These are phyloP conservation scores for Drosophila sturtevanti DNA, from an alignment of 1,140 invertebrate species.

Conservation along the genomic window DNA sequence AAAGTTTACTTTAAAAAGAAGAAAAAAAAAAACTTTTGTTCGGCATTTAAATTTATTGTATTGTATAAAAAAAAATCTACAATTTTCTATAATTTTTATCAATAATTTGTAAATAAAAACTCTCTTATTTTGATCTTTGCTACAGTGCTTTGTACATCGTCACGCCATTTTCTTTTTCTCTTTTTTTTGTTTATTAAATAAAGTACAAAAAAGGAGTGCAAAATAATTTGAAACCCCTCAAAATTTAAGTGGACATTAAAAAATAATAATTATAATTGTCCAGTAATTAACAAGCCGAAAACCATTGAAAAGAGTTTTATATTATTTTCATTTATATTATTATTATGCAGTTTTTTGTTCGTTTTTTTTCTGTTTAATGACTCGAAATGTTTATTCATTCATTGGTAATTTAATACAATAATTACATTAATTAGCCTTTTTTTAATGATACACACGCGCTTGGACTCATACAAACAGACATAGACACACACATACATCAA, in stretches of 20 bases:
- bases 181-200: too few relatives aligned
- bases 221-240: not conserved
- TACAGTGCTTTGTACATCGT: too few relatives aligned
- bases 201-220: not conserved
- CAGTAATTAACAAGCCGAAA: slow-evolving; percentile 42
- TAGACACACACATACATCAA: slow-evolving; percentile 35
- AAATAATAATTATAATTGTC: slow-evolving; percentile 31
- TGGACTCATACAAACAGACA: slow-evolving; percentile 8
- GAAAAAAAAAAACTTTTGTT: too few relatives aligned
- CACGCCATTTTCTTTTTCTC: too few relatives aligned
- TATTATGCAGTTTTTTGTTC: slow-evolving; percentile 7
- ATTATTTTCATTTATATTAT: slow-evolving; percentile 25
- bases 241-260: slow-evolving; percentile 32
- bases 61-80: too few relatives aligned
- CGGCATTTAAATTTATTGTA: too few relatives aligned
- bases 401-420: slow-evolving; percentile 69
- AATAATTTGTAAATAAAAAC: too few relatives aligned
- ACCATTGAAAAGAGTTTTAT: slow-evolving; percentile 7
- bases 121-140: too few relatives aligned
- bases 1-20: too few relatives aligned
- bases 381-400: slow-evolving; percentile 65
- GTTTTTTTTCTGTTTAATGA: slow-evolving; percentile 64
- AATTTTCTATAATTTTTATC: too few relatives aligned
- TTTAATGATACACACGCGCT: slow-evolving; percentile 41
- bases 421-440: slow-evolving; percentile 77